Conservation (phyloP, 2,888 invertebrate genomes). For the Cancer borealis region DNA sequence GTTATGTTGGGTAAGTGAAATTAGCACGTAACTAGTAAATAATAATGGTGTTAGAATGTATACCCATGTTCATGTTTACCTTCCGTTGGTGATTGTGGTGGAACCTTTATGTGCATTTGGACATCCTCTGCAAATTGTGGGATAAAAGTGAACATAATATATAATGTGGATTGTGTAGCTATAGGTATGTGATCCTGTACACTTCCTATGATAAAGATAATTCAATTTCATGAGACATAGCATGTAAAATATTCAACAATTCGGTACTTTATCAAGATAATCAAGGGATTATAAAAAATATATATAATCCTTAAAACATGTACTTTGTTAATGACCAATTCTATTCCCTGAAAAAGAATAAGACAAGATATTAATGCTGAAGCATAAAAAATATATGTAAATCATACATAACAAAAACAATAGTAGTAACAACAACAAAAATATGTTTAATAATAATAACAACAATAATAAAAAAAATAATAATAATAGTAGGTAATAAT, state of each 20-base stretch:
- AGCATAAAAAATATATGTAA: neutral
- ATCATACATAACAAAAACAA: neutral
- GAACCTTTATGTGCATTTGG: conserved; percentile 74
- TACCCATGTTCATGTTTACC: conserved; percentile 65
- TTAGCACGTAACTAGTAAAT: neutral
- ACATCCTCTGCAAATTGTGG: conserved; percentile 74
- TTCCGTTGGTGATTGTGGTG: conserved; percentile 69
- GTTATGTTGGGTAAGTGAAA: neutral
- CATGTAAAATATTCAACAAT: neutral
- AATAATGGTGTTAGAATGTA: neutral
- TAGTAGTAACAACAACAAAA: neutral
- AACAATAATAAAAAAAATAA: neutral
- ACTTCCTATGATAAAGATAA: neutral
- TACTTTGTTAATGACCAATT: neutral
- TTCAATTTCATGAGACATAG: neutral
- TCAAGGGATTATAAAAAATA: neutral
- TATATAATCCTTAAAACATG: neutral
- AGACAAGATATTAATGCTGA: neutral
- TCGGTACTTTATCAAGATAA: neutral
- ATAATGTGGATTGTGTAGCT: neutral
- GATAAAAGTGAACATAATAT: conserved; percentile 49
- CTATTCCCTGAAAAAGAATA: conserved; percentile 41
- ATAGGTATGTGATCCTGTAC: neutral
- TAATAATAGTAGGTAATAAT: neutral
- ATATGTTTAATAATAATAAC: neutral